Evolutionary conservation across 35 echinoderm and acorn worm genomes (phyloP).

Genomic region (Strongylocentrotus purpuratus): DNA sequence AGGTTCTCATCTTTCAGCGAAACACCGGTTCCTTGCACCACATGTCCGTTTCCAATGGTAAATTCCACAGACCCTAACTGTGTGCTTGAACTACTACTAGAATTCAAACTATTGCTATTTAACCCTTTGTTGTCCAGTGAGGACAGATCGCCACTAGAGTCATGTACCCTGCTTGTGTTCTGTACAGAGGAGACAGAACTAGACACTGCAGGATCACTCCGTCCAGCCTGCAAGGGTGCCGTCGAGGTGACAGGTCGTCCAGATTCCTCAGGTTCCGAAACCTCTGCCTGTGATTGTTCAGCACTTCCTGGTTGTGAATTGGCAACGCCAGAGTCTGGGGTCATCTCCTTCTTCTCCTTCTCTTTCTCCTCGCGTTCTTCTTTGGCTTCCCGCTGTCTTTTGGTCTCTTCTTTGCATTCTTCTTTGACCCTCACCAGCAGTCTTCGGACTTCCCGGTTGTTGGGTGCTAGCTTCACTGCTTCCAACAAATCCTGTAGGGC

Average conservation of each 20-base stretch:
- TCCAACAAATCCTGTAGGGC: conserved; percentile 94
- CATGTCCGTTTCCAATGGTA: not conserved
- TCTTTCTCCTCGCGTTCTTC: conserved; percentile 50
- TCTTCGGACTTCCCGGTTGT: conserved; percentile 88
- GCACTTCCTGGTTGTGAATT: conserved; percentile 81
- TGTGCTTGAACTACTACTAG: conserved; percentile 25
- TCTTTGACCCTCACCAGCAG: conserved; percentile 93
- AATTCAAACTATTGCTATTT: conserved; percentile 35
- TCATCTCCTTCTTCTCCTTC: conserved; percentile 58
- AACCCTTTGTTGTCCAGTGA: conserved; percentile 46
- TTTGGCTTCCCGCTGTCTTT: conserved; percentile 75
- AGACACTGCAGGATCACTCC: not conserved
- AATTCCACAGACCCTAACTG: conserved; percentile 26
- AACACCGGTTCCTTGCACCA: not conserved
- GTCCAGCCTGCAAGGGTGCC: conserved; percentile 25
- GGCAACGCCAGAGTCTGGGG: conserved; percentile 75
- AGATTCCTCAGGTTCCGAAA: conserved; percentile 68
- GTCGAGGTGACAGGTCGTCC: conserved; percentile 27
- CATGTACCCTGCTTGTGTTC: conserved; percentile 48
- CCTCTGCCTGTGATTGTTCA: conserved; percentile 72
- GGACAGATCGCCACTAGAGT: conserved; percentile 51
- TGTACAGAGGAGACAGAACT: conserved; percentile 21
- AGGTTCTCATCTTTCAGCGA: not conserved
- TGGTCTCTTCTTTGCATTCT: conserved; percentile 97
- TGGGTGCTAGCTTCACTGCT: conserved; percentile 94